phyloP scores from a whole-genome alignment of 2,113 vertebrate species.

The Oostethus manadensis region DNA sequence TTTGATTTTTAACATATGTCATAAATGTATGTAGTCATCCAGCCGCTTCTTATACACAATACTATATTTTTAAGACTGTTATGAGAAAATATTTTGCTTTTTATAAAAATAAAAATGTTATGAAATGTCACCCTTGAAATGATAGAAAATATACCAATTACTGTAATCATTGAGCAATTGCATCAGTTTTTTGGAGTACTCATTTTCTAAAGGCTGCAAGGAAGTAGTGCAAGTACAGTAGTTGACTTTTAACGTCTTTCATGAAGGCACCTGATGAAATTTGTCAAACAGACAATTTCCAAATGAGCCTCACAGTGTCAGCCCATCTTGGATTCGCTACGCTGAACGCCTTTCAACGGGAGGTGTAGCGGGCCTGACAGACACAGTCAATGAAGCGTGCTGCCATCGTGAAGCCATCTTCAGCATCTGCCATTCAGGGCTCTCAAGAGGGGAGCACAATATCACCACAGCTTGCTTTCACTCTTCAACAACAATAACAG shows the following conservation, averaged over 20 bases:
- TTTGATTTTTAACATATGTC: too few relatives aligned
- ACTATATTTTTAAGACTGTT: too few relatives aligned
- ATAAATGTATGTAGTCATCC: too few relatives aligned
- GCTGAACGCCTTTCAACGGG: conserved; percentile 38
- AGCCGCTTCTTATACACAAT: too few relatives aligned
- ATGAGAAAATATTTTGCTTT: too few relatives aligned
- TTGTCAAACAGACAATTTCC: neutral
- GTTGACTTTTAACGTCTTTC: neutral
- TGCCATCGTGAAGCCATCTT: conserved; percentile 54
- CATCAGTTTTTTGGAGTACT: too few relatives aligned
- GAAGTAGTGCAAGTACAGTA: neutral
- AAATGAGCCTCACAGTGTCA: conserved; percentile 3
- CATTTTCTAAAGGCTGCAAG: neutral
- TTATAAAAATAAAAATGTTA: too few relatives aligned
- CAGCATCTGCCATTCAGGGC: conserved; percentile 65
- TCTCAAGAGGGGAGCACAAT: conserved; percentile 63
- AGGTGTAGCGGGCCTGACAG: conserved; percentile 46
- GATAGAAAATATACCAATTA: too few relatives aligned
- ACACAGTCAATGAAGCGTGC: conserved; percentile 46
- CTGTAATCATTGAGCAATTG: too few relatives aligned
- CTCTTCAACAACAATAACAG: conserved; percentile 61
- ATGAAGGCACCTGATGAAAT: neutral
- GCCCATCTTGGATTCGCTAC: conserved; percentile 23
- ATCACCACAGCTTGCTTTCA: conserved; percentile 58
- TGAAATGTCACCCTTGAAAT: too few relatives aligned